Evolutionary conservation across 2,888 invertebrate genomes (phyloP), one percentile per base, ranked within the genome.

Genomic region (Oxystoma pomonae): DNA sequence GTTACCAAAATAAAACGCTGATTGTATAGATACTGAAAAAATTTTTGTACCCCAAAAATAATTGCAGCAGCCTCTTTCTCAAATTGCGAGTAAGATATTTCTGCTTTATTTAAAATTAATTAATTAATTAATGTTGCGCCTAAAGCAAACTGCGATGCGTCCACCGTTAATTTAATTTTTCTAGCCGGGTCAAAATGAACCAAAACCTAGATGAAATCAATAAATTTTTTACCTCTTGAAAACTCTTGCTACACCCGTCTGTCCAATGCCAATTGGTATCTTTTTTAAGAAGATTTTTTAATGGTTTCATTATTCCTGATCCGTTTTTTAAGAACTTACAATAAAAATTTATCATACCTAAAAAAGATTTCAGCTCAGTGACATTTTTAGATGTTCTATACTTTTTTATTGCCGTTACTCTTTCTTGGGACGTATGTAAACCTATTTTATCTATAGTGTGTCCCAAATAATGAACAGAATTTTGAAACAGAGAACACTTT

Each of bases 331-430:
- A 58, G 68, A 76, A 78, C 60, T 70, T 72, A 9, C 70, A 65
- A 61, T 75, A 77, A 68, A 73, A 78, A 66, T 76, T 76, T 1
- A 74, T 62, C 55, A 71, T 59, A 3, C 76, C 75, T 3, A 73
- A 57, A 63, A 69, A 75, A 16, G 73, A 70, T 61, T 70, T 71
- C n/a, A 75, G 51, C 65, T 71, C 66, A 5, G 67, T 68, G 1
- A 71, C 60, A 56, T 57, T 51, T 16, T 17, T 35, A 9, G 66
- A 66, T 50, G 20, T 16, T 9, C 63, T 58, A 58, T 67, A 61
- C 16, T 63, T 65, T 16, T 63, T 1, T n/a, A 73, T 69, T 19
- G 67, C 69, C 21, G 59, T 20, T 0, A 73, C 65, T 61, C 69
- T 72, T 7, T 65, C 56, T 5, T 65, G 19, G 16, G 62, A 62